Base-by-base conservation (phyloP, 2,797 vertebrate genomes). In the Sphenodon punctatus region DNA sequence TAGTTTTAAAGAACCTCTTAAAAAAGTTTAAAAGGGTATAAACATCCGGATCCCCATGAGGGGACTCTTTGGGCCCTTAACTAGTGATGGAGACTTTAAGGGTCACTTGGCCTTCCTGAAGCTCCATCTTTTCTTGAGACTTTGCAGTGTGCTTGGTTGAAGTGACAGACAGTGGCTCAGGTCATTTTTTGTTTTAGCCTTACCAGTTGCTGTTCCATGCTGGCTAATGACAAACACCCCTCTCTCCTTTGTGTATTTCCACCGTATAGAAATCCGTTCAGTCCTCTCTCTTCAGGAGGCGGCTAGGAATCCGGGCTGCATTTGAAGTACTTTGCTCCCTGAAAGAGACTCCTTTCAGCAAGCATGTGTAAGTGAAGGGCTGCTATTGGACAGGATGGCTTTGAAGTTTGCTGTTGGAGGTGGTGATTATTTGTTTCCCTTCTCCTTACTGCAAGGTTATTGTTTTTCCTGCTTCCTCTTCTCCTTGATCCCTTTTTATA, bases 271-370 rank as follows among this genome's bases (percentile, higher is more conserved):
- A 98, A 94, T 98, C 98, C 0, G 95, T 99, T 30, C 98, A 99
- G 90, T 96, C 98, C 0, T 99, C 98, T 1, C 96, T 99, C 86
- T 95, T 98, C 66, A 96, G 98, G 88, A 96, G 98, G 49, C 93
- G 97, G 14, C 91, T 99, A 76, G 98, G 98, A 22, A 97, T 97
- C 84, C 94, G 97, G 56, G 98, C 98, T 13, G 98, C 98, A 0
- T 99, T 97, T 66, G 96, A 98, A 90, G 97, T 99, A 63, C 96
- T 99, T 41, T 95, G 94, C 76, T 96, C 92, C 66, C 46, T 49
- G 76, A 88, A 20, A 38, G 92, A 66, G 34, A 74, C 34, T 58
- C 60, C 67, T 58, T 42, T 58, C 38, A 67, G 19, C 46, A 16
- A 85, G 2, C 85, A 84, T 30, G 65, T 74, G 95, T 95, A 93